Evolutionary conservation across 2,888 invertebrate genomes (phyloP).

Genomic region (Saturnia japonica): DNA sequence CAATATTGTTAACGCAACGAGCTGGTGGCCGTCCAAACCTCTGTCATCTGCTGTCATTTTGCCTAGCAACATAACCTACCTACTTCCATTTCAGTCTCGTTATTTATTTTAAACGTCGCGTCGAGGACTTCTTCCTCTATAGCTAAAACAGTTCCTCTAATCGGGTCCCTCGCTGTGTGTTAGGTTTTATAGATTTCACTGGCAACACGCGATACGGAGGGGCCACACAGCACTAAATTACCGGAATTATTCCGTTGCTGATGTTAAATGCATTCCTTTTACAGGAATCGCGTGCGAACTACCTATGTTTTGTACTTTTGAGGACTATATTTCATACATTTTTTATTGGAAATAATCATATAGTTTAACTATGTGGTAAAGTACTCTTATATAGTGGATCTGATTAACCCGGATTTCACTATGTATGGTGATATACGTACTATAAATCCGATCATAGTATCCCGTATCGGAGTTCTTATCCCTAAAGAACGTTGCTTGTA

Average conservation of each 20-base stretch:
- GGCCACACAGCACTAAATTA: slow-evolving; percentile 67
- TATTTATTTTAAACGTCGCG: no score
- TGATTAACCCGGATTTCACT: not conserved
- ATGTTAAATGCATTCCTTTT: slow-evolving; percentile 74
- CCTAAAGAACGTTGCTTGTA: not conserved
- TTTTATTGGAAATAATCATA: slow-evolving; percentile 12
- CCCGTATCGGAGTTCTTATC: not conserved
- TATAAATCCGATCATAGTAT: not conserved
- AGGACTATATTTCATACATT: slow-evolving; percentile 25
- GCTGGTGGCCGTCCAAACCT: no score
- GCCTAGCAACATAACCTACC: no score
- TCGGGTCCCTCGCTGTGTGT: slow-evolving; percentile 9
- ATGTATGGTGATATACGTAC: not conserved
- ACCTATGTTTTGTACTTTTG: slow-evolving; percentile 47
- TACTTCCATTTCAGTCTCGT: no score
- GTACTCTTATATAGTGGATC: not conserved
- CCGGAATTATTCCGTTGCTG: slow-evolving; percentile 69
- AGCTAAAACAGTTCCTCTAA: not conserved
- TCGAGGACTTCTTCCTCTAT: not conserved
- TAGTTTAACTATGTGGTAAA: not conserved
- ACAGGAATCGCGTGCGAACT: slow-evolving; percentile 66
- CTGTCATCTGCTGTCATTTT: no score
- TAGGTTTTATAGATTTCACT: slow-evolving; percentile 49
- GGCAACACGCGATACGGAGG: slow-evolving; percentile 63
- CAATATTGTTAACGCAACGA: no score